Evolutionary conservation across 2,797 vertebrate species (phyloP), one percentile per base, ranked within the genome.

Genomic region (Erithacus rubecula): DNA sequence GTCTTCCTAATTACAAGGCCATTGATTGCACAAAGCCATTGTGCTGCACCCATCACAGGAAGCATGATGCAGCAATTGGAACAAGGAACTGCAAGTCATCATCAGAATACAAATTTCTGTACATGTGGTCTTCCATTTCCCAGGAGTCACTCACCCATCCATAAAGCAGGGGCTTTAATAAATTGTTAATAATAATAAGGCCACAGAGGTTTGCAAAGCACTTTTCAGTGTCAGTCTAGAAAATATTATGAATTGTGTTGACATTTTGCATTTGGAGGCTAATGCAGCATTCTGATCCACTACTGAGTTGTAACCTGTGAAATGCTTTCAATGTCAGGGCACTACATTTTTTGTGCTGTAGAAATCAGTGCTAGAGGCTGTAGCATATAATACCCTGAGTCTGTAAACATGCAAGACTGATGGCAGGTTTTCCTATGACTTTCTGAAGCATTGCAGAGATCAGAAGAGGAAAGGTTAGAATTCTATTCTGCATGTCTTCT

Each of bases 351-450:
- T 77, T 82, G 41, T 85, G 53, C 27, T 49, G 41, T 36, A 86
- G 63, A 81, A 96, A 83, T 86, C 51, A 76, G 76, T 44, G 29
- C 34, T 69, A 83, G 63, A 72, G 24, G 23, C 55, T 86, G 47
- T 39, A 75, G 37, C 21, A 92, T 75, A 47, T 52, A 80, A 85
- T 46, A 59, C 21, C 12, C 30, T 16, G 26, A 81, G 9, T 62
- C 37, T 81, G 69, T 90, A 78, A 83, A 47, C 23, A 47, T 26
- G 17, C 29, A 59, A 87, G 91, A 71, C 46, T 17, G 17, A 69
- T 75, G 79, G 41, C 77, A 67, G 43, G 9, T 59, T 92, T 86
- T 91, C 37, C 53, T 68, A 47, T 82, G 67, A 44, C 37, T 49
- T 81, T 46, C 37, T 12, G n/a, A 83, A 56, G 19, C 16, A 16